Base-by-base conservation (phyloP, 1,140 invertebrate species). In the Drosophila parvula region DNA sequence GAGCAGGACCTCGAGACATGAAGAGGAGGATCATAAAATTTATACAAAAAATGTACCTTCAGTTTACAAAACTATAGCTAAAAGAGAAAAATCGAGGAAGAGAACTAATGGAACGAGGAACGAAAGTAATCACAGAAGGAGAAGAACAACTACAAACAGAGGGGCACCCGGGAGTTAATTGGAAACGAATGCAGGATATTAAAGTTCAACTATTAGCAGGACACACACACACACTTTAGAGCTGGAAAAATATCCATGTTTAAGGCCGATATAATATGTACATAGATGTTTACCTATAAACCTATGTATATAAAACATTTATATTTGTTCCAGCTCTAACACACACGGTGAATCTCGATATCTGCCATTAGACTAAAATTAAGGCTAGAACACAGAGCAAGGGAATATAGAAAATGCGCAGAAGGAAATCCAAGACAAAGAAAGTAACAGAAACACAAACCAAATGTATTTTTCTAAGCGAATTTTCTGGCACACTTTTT, bases 51-150 rank as follows among this genome's bases (percentile, higher is more conserved):
- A 86, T 74, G 84, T 89, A 89, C 84, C 84, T 89, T 89, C 84
- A 89, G 85, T 88, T 88, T 88, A 88, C 84, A 88, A 88, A 84
- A 84, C 81, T 56, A 64, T 32, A 78, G 43, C 64, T 53, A 77
- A 69, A 47, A 28, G 28, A 59, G 47, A 63, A n/a, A 40, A 41
- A 45, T 14, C n/a, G 14, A 9, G 12, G 28, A 10, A 7, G 11
- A 32, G 27, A 28, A 11, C 9, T 11, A 22, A n/a, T 22, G 9
- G 16, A 22, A 36, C 51, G 18, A n/a, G 51, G 4, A 12, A 7
- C 38, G 38, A 2, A 38, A 36, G 3, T 27, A 30, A 41, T n/a
- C 32, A 53, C 32, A 32, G 30, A 9, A 1, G 32, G 9, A 32
- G 27, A 36, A 22, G 22, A 22, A n/a, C 14, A 18, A 36, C 2